Percentiles rank a stretch among this genome's conserved stretches.
phyloP scores from a whole-genome alignment of 30 jellyfish, hydroid and myxozoan genomes.

The Aurelia sp. region DNA sequence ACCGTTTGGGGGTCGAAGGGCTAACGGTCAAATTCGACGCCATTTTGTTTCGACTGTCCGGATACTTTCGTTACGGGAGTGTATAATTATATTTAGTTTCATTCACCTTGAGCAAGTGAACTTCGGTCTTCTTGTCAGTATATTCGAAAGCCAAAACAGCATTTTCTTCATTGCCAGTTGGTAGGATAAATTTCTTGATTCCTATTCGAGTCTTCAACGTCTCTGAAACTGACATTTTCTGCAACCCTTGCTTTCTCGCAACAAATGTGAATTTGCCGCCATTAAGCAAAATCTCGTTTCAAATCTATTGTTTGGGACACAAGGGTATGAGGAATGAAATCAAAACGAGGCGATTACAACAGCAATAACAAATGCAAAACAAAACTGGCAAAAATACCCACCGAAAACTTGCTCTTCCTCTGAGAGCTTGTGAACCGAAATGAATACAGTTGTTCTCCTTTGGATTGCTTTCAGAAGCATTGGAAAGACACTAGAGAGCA shows the following conservation, averaged over 20 bases:
- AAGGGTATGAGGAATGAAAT: neutral
- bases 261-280: too few relatives aligned
- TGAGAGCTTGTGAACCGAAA: neutral
- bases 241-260: too few relatives aligned
- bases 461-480: conserved; percentile 71
- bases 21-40: too few relatives aligned
- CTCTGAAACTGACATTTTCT: conserved; percentile 66
- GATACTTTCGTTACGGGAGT: too few relatives aligned
- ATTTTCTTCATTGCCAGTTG: conserved; percentile 69
- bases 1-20: too few relatives aligned
- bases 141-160: conserved; percentile 77
- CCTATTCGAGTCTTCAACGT: conserved; percentile 79
- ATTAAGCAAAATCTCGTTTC: too few relatives aligned
- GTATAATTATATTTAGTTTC: too few relatives aligned
- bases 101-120: conserved; percentile 62
- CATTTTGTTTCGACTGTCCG: too few relatives aligned
- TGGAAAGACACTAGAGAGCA: conserved; percentile 49
- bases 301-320: too few relatives aligned
- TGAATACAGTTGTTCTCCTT: conserved; percentile 47
- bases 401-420: too few relatives aligned
- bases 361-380: too few relatives aligned
- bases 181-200: conserved; percentile 57
- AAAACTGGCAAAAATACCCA: too few relatives aligned
- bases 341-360: conserved; percentile 12
- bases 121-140: conserved; percentile 75